Evolutionary conservation across 2,888 invertebrate species (phyloP).

Genomic region (Icerya purchasi): DNA sequence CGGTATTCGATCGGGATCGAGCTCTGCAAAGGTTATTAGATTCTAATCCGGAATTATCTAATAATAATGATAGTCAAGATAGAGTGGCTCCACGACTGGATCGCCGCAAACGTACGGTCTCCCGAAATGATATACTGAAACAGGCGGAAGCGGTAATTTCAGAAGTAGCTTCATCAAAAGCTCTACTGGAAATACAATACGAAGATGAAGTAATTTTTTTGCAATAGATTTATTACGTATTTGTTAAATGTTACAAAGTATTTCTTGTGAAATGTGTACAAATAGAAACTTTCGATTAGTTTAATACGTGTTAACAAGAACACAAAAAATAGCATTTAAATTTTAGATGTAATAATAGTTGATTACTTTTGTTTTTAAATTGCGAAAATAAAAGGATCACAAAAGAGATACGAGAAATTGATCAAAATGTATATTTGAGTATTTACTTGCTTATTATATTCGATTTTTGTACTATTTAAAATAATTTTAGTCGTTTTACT

Average conservation of each 20-base stretch:
- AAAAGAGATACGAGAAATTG: too few species aligned
- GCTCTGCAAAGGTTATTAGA: slow-evolving; percentile 87
- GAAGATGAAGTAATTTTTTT: slow-evolving; percentile 33
- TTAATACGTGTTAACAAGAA: too few species aligned
- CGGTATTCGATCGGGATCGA: slow-evolving; percentile 91
- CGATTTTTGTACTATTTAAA: too few species aligned
- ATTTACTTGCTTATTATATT: too few species aligned
- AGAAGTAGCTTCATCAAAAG: slow-evolving; percentile 77
- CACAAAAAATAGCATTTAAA: too few species aligned
- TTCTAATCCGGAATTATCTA: slow-evolving; percentile 66
- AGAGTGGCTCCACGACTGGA: slow-evolving; percentile 84
- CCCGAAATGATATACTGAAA: slow-evolving; percentile 70
- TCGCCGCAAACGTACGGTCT: slow-evolving; percentile 73
- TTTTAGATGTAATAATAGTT: too few species aligned
- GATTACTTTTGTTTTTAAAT: too few species aligned
- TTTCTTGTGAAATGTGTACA: too few species aligned
- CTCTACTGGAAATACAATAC: slow-evolving; percentile 69
- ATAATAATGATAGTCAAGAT: slow-evolving; percentile 49
- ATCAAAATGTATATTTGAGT: too few species aligned
- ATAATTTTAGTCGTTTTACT: too few species aligned
- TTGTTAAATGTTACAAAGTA: not conserved
- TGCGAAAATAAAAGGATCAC: too few species aligned
- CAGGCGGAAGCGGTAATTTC: slow-evolving; percentile 90
- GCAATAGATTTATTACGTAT: not conserved
- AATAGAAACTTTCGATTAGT: too few species aligned